phyloP scores from a whole-genome alignment of 2,888 invertebrate species.

The Balanococcus diminutus region DNA sequence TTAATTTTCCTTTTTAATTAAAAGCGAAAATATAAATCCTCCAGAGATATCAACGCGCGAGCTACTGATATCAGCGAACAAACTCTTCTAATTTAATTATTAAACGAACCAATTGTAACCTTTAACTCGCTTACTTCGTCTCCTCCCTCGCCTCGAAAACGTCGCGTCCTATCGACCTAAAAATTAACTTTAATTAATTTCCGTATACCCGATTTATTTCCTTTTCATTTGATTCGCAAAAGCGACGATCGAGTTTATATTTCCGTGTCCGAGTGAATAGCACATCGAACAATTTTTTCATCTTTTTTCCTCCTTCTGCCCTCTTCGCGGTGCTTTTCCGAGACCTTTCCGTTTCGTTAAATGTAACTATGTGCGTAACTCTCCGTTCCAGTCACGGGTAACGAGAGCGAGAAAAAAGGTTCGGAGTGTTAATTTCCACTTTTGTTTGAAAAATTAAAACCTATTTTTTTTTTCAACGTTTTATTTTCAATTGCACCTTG shows the following conservation, averaged over 20 bases:
- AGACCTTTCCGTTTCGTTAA: neutral
- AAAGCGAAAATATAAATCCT: slow-evolving; percentile 55
- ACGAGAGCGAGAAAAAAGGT: neutral
- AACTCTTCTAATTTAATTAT: slow-evolving; percentile 55
- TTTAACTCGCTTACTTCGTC: neutral
- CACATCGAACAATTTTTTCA: neutral
- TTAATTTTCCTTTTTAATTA: slow-evolving; percentile 55
- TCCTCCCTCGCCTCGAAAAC: neutral
- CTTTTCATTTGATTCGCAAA: slow-evolving; percentile 45
- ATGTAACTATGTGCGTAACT: neutral
- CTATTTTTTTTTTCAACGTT: neutral
- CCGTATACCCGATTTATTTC: slow-evolving; percentile 45
- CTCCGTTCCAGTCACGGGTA: neutral
- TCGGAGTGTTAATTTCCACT: neutral
- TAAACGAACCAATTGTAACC: slow-evolving; percentile 52
- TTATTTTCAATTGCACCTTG: neutral
- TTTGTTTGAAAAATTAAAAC: neutral
- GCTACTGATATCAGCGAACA: slow-evolving; percentile 49
- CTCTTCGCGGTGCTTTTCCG: neutral
- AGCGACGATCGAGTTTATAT: slow-evolving; percentile 32
- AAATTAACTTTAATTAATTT: slow-evolving; percentile 55
- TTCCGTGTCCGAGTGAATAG: neutral
- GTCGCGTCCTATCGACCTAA: slow-evolving; percentile 52
- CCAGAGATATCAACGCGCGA: slow-evolving; percentile 50
- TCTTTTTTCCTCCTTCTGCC: neutral